phyloP scores from a whole-genome alignment of 2,113 vertebrate genomes.

The Spermophilus dauricus region DNA sequence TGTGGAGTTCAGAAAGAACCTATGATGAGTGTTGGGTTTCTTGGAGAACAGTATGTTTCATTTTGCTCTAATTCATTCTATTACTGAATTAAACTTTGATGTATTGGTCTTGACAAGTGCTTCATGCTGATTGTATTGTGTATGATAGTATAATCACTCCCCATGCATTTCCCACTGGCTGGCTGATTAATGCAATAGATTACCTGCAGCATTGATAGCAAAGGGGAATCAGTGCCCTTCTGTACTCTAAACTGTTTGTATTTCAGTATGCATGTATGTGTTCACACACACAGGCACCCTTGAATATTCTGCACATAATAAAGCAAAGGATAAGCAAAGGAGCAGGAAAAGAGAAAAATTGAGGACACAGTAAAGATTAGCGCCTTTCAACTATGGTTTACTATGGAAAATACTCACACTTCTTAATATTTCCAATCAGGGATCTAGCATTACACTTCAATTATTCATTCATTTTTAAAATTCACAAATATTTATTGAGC shows the following conservation, averaged over 20 bases:
- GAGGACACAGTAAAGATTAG: background rate
- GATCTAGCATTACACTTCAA: background rate
- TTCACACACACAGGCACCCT: background rate
- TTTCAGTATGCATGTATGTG: background rate
- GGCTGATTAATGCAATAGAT: conserved; percentile 90
- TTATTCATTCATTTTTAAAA: conserved; percentile 25
- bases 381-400: background rate
- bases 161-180: conserved; percentile 89
- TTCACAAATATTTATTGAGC: conserved; percentile 40
- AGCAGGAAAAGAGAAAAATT: conserved; percentile 52
- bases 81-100: conserved; percentile 92
- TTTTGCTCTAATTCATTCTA: conserved; percentile 91
- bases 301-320: background rate
- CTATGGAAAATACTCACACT: background rate
- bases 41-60: conserved; percentile 88
- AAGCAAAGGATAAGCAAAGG: background rate
- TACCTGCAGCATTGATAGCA: conserved; percentile 87
- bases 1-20: conserved; percentile 72
- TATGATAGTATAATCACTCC: conserved; percentile 92
- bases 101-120: conserved; percentile 91
- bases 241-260: conserved; percentile 69
- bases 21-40: conserved; percentile 81
- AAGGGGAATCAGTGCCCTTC: conserved; percentile 81
- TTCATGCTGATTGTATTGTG: conserved; percentile 90
- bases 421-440: background rate